These are phyloP conservation scores for Aphis craccivora DNA, from an alignment of 1,140 invertebrate genomes.

Conservation along the genomic window DNA sequence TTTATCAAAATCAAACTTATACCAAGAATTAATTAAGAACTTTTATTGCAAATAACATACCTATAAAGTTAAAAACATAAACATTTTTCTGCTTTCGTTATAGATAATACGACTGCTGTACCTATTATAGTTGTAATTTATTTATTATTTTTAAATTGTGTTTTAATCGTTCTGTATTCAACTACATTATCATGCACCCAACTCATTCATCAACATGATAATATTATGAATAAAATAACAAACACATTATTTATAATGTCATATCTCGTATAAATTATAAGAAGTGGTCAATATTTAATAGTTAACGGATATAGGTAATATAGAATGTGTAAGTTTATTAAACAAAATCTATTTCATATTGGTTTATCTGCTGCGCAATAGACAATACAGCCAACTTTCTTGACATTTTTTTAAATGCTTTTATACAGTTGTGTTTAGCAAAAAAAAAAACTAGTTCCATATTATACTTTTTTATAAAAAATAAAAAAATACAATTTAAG, in stretches of 20 bases:
- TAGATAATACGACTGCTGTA: neutral
- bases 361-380: neutral
- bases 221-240: neutral
- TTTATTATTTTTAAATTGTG: neutral
- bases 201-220: neutral
- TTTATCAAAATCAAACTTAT: neutral
- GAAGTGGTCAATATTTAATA: neutral
- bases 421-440: neutral
- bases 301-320: neutral
- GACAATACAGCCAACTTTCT: neutral
- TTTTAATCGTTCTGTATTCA: neutral
- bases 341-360: neutral
- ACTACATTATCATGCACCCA: neutral
- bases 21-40: neutral
- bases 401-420: neutral
- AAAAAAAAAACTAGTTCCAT: constrained; percentile 16
- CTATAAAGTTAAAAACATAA: neutral
- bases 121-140: neutral
- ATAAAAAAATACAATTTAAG: neutral
- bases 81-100: neutral
- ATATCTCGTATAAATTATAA: neutral
- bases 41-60: neutral
- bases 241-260: neutral
- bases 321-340: neutral
- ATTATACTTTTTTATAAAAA: constrained; percentile 19